Base-by-base conservation (phyloP, 2,888 invertebrate genomes). In the Geotrupes spiniger region DNA sequence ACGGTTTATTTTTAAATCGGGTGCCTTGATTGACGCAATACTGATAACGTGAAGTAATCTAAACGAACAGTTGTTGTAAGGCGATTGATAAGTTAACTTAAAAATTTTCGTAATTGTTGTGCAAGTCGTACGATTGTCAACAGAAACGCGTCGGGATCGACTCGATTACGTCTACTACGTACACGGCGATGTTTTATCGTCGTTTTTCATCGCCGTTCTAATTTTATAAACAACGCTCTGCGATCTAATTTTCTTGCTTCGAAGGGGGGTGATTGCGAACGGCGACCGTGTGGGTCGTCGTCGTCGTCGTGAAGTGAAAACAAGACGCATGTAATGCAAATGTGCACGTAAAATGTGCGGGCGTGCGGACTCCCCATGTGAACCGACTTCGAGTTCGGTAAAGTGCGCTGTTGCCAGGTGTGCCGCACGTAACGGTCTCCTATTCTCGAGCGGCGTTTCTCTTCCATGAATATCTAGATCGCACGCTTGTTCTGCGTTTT, bases 311-410 rank as follows among this genome's bases (percentile, higher is more conserved):
- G 9, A 15, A 11, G 43, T 26, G 27, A 33, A 25, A 36, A 43
- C 26, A 21, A 14, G 21, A 36, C 15, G 28, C 11, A 28, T 42
- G 44, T 25, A 45, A 40, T 39, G 39, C 17, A 17, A 25, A 40
- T 25, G 28, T 40, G 36, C 15, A 40, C 31, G 46, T 39, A 46
- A 46, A 46, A 47, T 26, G 47, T 69, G 65, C 69, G 67, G 67
- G 64, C 68, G 67, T 65, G 63, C 60, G 54, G 45, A 66, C 65
- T 63, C 64, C 65, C 68, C 56, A 56, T 59, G 70, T 70, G 70
- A 71, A 71, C 70, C 69, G 69, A 69, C 69, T 64, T 64, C 10
- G 53, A 59, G 63, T 66, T 61, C 61, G 60, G 63, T 59, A 57
- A 36, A 33, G 26, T 38, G 48, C 55, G 31, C 31, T 46, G 55